Evolutionary conservation across 2,113 vertebrate species (phyloP), one percentile per base, ranked within the genome.

Genomic region (Pagrus major): DNA sequence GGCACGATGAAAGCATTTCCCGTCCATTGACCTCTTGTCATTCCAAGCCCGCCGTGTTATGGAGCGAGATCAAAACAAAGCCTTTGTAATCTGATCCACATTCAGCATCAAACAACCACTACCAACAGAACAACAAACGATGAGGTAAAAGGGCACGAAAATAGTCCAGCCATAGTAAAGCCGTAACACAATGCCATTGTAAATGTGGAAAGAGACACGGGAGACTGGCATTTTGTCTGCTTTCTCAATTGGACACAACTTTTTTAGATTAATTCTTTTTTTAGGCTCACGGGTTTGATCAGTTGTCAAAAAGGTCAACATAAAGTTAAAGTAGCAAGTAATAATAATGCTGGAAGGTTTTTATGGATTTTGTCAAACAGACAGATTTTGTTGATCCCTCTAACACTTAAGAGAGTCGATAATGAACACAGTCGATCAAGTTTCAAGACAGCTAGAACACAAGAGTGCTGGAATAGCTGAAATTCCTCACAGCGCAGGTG

Each of bases 71-170:
- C 76, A 86, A 91, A 93, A 91, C 84, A 88, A 87, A 67, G 58
- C 51, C 86, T 93, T 94, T 93, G 91, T 85, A 93, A 93, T 85
- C 44, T 70, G 90, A 93, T 85, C 88, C 71, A 61, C 52, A 51
- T 80, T 75, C 89, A 88, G 87, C 88, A 91, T 91, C 87, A 90
- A 93, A 93, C 89, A 90, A 74, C 61, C 68, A 74, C 64, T 69
- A 80, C 85, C 81, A 91, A 87, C 81, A 88, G 87, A 89, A 90
- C 78, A 92, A 84, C 88, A 90, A 88, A 74, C 56, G 2, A 16
- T 29, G 71, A 89, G 76, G 80, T 80, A 82, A 85, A 91, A 83
- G 76, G 76, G 71, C 72, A 73, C 56, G 76, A 59, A 88, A 86
- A 87, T 80, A 84, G 67, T 74, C 6, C 3, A 31, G 65, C 66